These are phyloP conservation scores for Perodicticus potto DNA, from an alignment of 2,797 vertebrate genomes.

Conservation along the genomic window DNA sequence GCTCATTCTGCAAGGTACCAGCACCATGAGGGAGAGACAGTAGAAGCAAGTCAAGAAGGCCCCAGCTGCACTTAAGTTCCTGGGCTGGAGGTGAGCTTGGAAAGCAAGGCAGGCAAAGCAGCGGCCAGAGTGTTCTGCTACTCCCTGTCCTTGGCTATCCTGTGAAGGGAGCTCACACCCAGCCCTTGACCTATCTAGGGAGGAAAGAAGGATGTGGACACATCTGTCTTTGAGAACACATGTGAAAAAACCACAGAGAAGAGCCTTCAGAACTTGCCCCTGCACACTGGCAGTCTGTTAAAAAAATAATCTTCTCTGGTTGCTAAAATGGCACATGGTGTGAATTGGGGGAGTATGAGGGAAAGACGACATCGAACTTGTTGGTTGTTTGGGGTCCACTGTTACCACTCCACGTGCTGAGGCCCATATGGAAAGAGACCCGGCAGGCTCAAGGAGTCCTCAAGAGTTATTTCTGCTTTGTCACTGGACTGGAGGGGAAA, in stretches of 20 bases:
- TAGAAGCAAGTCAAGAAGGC: not conserved
- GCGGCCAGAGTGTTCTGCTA: not conserved
- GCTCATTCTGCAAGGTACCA: not conserved
- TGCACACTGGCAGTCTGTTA: not conserved
- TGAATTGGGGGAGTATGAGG: not conserved
- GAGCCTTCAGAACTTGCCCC: constrained; percentile 15
- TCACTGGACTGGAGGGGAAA: constrained; percentile 2
- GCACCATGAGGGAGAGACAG: not conserved
- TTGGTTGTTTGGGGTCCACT: not conserved
- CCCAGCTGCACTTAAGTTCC: not conserved
- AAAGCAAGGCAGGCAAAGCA: not conserved
- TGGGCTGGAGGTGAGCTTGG: not conserved
- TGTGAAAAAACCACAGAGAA: constrained; percentile 36
- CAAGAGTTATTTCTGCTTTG: constrained; percentile 54
- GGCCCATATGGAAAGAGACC: not conserved
- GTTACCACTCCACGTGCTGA: not conserved
- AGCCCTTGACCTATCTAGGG: constrained; percentile 17
- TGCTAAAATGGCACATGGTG: constrained; percentile 33
- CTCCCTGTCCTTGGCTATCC: not conserved
- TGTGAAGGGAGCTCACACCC: not conserved
- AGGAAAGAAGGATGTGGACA: constrained; percentile 68
- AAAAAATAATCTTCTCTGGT: not conserved
- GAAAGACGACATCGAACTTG: not conserved
- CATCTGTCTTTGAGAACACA: not conserved
- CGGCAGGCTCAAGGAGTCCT: not conserved